Base-by-base conservation (phyloP, 2,797 vertebrate species). In the Pangasius krempfi region DNA sequence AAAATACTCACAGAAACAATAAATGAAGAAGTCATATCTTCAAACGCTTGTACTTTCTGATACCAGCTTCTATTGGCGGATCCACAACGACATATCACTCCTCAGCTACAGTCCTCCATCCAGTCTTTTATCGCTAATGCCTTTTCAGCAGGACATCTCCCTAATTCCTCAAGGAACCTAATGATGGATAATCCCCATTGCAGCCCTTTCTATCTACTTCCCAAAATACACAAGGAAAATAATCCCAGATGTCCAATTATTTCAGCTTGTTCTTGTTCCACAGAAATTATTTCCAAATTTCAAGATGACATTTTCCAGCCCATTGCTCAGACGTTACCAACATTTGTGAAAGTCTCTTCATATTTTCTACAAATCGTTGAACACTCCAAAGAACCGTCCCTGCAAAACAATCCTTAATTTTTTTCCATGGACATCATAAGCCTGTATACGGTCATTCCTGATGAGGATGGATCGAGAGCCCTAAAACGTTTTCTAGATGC, bases 61-160 rank as follows among this genome's bases (percentile, higher is more conserved):
- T 30, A 18, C 47, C 50, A 79, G 50, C 75, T 52, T 78, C 25
- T 52, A n/a, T 30, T 52, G 12, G 13, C 1, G 0, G 25, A 52
- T n/a, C 44, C 75, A 78, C 44, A n/a, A 14, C n/a, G 10, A n/a
- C 5, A 2, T 73, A 40, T 14, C 9, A 78, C 27, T 78, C 5
- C 75, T 2, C 47, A 52, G 47, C 47, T 18, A n/a, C 27, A 78
- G 13, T 78, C 47, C 27, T 78, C 14, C 44, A 78, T n/a, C 75
- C 4, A 78, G 44, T n/a, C 27, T 78, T 78, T 78, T 52, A 50
- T 52, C 47, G 30, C 27, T 76, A 52, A n/a, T n/a, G 44, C 44
- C 47, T 52, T 78, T 78, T 78, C 47, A 78, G 27, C 75, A 78
- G 75, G 47, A 78, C 27, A 78, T 52, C 44, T n/a, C 75, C n/a